Evolutionary conservation across 2,113 vertebrate species (phyloP).

Genomic region (Psammodynastes pulverulentus): DNA sequence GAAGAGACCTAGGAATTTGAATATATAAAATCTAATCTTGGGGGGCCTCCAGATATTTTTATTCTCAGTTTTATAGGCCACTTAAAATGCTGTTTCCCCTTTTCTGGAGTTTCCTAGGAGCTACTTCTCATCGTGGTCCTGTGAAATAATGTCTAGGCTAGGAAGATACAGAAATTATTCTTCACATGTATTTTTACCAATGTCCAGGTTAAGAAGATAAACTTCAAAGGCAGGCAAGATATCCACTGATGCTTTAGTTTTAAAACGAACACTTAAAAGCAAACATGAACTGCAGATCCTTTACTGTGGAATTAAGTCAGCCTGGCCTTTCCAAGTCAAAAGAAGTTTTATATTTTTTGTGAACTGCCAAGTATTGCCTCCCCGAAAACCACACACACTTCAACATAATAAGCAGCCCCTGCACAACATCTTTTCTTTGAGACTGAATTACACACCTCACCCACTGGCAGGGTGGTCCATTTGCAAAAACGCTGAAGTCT

Average conservation of each 20-base stretch:
- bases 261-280: conserved; percentile 20
- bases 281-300: conserved; percentile 47
- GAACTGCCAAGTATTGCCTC: conserved; percentile 59
- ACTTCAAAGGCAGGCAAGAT: conserved; percentile 16
- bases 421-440: conserved; percentile 52
- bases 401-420: conserved; percentile 60
- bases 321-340: conserved; percentile 54
- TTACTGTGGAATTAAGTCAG: conserved; percentile 33
- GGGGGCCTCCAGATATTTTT: background rate
- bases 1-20: background rate
- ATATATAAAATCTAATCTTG: background rate
- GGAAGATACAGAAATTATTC: conserved; percentile 13
- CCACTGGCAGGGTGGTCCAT: conserved; percentile 66
- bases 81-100: background rate
- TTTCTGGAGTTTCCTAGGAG: background rate
- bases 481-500: conserved; percentile 50
- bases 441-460: conserved; percentile 61
- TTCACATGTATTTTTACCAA: background rate
- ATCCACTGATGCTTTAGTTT: conserved; percentile 9
- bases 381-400: conserved; percentile 66
- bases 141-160: background rate
- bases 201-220: background rate
- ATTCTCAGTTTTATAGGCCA: background rate
- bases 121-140: background rate
- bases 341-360: conserved; percentile 54